Conservation (phyloP, 2,797 vertebrate genomes). For the Diceros bicornis region DNA sequence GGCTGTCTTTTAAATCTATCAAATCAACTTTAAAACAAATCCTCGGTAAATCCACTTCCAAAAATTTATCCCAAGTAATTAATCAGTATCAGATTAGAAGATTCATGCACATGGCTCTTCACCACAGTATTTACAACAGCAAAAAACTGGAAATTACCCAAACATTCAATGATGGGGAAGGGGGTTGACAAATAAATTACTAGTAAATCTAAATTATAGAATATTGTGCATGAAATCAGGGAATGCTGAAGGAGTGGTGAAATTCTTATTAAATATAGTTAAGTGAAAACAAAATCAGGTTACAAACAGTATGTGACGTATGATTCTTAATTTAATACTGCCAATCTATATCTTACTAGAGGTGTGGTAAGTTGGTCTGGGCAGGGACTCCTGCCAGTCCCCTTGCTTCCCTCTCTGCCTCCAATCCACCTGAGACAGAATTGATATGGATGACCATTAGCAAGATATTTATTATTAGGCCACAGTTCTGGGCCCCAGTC, state of each 20-base stretch:
- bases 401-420: background rate
- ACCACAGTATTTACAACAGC: conserved; percentile 37
- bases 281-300: background rate
- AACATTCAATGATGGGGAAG: background rate
- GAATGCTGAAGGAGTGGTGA: background rate
- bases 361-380: background rate
- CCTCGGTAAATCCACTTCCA: conserved; percentile 29
- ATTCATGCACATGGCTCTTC: background rate
- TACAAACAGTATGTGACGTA: background rate
- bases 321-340: background rate
- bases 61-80: background rate
- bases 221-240: background rate
- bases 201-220: conserved; percentile 42
- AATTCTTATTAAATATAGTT: conserved; percentile 38
- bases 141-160: background rate
- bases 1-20: background rate
- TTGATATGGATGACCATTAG: background rate
- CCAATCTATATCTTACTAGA: background rate
- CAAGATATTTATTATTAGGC: background rate
- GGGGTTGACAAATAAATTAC: conserved; percentile 7
- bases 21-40: conserved; percentile 47
- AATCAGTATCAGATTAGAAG: background rate
- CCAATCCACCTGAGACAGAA: background rate
- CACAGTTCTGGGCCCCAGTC: background rate
- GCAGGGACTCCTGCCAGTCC: background rate